Evolutionary conservation across 2,888 invertebrate genomes (phyloP).

Genomic region (Rosalia funebris): DNA sequence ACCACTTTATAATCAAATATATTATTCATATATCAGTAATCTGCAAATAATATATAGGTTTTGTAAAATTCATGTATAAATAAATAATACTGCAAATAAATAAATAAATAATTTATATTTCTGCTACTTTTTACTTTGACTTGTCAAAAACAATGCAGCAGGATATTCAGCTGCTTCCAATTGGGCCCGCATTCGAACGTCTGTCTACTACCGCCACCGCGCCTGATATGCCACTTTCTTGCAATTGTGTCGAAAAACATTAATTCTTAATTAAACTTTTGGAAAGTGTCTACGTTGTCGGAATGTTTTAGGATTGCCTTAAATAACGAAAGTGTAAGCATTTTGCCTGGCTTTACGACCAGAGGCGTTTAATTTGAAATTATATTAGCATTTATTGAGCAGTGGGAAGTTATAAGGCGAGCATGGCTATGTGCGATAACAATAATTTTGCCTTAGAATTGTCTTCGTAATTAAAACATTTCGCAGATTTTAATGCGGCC

Average conservation of each 20-base stretch:
- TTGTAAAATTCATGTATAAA: too few species aligned
- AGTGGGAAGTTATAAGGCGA: conserved; percentile 38
- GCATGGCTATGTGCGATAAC: conserved; percentile 38
- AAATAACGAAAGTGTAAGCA: conserved; percentile 48
- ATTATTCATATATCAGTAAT: too few species aligned
- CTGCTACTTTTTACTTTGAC: not conserved
- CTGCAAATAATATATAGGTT: too few species aligned
- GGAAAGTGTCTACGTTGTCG: conserved; percentile 47
- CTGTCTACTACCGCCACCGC: not conserved
- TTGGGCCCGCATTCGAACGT: not conserved
- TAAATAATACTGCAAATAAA: too few species aligned
- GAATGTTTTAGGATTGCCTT: conserved; percentile 44
- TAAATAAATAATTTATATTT: too few species aligned
- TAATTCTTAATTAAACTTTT: conserved; percentile 50
- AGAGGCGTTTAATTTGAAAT: conserved; percentile 45
- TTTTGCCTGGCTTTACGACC: conserved; percentile 44
- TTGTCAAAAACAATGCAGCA: not conserved
- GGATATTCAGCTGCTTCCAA: not conserved
- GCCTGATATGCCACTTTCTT: conserved; percentile 12
- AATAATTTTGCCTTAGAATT: conserved; percentile 31
- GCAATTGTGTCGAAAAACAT: conserved; percentile 40
- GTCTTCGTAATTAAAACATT: conserved; percentile 32
- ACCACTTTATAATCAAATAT: too few species aligned
- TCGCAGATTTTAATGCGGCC: conserved; percentile 14
- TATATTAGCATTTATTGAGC: conserved; percentile 47